Percentiles rank a stretch among this genome's conserved stretches.
Conservation (phyloP, 2,113 vertebrate species). For the Hypanus sabinus region DNA sequence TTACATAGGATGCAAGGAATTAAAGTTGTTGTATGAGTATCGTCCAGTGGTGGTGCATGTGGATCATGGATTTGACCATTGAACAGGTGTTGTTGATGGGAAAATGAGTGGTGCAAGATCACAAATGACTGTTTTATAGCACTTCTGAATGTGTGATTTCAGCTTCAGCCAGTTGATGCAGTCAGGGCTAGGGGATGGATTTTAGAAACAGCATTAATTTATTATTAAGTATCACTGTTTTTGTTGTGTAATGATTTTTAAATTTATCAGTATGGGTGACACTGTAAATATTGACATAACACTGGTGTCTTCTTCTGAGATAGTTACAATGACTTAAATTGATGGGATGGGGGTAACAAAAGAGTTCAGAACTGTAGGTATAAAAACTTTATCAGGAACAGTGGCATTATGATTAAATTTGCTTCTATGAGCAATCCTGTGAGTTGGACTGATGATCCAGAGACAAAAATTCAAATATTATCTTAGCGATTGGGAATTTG, state of each 20-base stretch:
- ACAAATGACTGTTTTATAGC: not conserved
- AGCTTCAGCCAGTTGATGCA: not conserved
- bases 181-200: not conserved
- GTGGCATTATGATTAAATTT: too few relatives aligned
- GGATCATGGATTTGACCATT: not conserved
- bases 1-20: not conserved
- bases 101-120: not conserved
- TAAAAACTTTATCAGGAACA: not conserved
- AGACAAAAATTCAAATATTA: too few relatives aligned
- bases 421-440: too few relatives aligned
- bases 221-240: not conserved
- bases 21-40: not conserved
- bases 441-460: too few relatives aligned
- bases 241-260: not conserved
- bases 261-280: not conserved
- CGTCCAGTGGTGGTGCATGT: not conserved
- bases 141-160: not conserved
- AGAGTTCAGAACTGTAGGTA: not conserved
- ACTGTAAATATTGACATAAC: not conserved
- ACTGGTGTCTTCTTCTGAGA: not conserved
- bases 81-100: not conserved
- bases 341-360: not conserved
- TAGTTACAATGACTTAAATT: not conserved
- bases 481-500: too few relatives aligned
- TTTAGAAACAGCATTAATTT: not conserved